These are phyloP conservation scores for Natrix natrix DNA, from an alignment of 2,797 vertebrate genomes.

Conservation along the genomic window DNA sequence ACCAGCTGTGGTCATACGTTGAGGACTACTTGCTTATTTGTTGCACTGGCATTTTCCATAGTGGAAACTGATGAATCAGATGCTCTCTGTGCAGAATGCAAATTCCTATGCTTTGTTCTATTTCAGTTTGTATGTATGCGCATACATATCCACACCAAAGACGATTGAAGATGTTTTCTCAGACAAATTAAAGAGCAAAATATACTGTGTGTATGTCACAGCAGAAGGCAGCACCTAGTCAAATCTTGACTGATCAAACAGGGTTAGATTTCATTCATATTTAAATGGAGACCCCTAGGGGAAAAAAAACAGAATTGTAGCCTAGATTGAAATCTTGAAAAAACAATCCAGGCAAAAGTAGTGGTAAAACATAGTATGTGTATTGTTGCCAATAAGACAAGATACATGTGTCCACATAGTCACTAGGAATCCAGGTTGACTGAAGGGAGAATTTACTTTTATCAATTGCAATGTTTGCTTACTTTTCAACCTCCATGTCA, in stretches of 20 bases:
- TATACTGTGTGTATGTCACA: neutral
- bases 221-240: neutral
- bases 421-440: neutral
- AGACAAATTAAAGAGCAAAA: neutral
- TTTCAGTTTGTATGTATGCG: neutral
- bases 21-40: neutral
- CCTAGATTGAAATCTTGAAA: neutral
- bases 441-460: neutral
- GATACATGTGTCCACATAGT: neutral
- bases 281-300: neutral
- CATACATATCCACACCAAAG: neutral
- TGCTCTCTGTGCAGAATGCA: neutral
- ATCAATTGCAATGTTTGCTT: neutral
- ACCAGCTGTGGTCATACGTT: neutral
- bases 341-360: neutral
- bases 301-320: neutral
- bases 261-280: neutral
- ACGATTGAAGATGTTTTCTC: neutral
- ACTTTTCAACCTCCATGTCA: neutral
- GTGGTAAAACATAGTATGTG: neutral
- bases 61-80: neutral
- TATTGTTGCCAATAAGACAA: neutral
- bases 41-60: neutral
- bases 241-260: neutral
- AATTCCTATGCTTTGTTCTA: neutral